phyloP scores from a whole-genome alignment of 2,888 invertebrate species.

The Eilema depressum region DNA sequence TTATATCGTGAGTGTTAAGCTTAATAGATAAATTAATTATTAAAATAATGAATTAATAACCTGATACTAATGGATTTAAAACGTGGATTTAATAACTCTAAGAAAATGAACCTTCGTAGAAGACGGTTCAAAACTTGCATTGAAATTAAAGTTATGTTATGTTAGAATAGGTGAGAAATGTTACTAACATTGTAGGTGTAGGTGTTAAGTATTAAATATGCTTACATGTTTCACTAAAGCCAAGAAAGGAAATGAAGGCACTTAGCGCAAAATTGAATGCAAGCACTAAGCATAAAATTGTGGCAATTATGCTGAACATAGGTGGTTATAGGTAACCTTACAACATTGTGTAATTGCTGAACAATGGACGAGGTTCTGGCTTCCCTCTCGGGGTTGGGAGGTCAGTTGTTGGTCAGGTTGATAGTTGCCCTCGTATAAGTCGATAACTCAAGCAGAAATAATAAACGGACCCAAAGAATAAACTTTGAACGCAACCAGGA shows the following conservation, averaged over 20 bases:
- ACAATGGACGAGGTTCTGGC: not conserved
- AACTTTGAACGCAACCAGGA: not conserved
- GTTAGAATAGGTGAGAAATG: slow-evolving; percentile 1
- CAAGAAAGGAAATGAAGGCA: not conserved
- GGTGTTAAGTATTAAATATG: not conserved
- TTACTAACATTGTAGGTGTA: not conserved
- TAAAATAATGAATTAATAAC: no score
- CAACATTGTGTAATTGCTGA: not conserved
- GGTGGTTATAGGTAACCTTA: no score
- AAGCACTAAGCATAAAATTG: not conserved
- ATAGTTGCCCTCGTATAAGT: no score
- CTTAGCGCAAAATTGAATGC: not conserved
- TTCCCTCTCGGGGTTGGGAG: not conserved
- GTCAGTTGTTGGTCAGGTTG: no score
- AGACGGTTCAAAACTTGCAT: not conserved
- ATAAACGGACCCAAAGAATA: not conserved
- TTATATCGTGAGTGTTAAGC: no score
- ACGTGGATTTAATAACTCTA: not conserved
- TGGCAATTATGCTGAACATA: not conserved
- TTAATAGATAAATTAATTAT: no score
- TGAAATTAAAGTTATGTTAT: not conserved
- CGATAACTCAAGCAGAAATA: not conserved
- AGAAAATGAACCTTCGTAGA: not conserved
- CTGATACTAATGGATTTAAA: no score
- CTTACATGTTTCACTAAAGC: not conserved